These are phyloP conservation scores for Ochotona curzoniae DNA, from an alignment of 2,113 vertebrate species.

Conservation along the genomic window DNA sequence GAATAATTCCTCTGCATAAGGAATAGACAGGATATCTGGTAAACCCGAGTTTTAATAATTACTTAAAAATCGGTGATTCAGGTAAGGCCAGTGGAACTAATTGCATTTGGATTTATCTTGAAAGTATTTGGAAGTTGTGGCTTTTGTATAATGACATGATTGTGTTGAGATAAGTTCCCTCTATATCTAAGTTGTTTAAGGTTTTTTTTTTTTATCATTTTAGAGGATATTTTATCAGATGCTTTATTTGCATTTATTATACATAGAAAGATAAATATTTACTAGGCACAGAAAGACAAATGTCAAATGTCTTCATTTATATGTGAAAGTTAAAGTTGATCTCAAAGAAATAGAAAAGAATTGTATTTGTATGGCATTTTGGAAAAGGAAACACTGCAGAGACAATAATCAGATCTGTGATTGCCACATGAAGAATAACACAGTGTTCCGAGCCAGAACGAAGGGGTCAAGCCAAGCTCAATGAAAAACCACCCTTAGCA, in stretches of 20 bases:
- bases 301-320: too few species aligned
- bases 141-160: too few species aligned
- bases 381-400: neutral
- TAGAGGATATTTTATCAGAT: too few species aligned
- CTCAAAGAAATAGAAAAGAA: neutral
- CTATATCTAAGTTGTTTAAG: too few species aligned
- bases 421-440: neutral
- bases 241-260: too few species aligned
- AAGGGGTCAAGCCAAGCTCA: neutral
- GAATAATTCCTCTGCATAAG: neutral
- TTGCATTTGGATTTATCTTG: neutral
- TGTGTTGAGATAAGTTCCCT: too few species aligned
- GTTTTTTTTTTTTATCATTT: too few species aligned
- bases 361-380: neutral
- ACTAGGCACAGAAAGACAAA: too few species aligned
- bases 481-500: neutral
- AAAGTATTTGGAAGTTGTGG: neutral
- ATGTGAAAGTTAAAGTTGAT: too few species aligned
- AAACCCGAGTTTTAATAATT: neutral
- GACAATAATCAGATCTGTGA: neutral
- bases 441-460: neutral
- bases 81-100: neutral
- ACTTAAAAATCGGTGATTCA: neutral
- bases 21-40: neutral
- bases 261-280: too few species aligned